Conservation (phyloP, 2,797 vertebrate genomes). For the Takifugu rubripes region DNA sequence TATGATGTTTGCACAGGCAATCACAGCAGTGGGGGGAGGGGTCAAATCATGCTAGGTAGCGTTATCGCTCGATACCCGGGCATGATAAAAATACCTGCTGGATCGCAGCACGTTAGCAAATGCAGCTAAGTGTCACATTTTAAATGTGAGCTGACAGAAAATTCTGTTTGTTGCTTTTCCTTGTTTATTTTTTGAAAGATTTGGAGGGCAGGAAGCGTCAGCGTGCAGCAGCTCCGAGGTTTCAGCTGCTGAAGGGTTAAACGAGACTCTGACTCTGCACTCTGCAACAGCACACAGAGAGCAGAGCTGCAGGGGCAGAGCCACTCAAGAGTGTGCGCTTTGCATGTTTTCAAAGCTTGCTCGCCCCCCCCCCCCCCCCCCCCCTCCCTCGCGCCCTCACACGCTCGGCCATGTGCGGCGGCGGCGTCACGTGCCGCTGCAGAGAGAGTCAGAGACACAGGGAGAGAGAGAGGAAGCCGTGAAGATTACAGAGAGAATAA, state of each 20-base stretch:
- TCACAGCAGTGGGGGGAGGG: no score
- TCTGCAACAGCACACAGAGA: conserved; percentile 36
- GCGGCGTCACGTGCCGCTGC: conserved; percentile 78
- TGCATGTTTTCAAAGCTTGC: conserved; percentile 70
- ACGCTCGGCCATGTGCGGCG: conserved; percentile 78
- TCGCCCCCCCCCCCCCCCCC: conserved; percentile 35
- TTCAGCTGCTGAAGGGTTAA: conserved; percentile 59
- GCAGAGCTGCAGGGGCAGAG: conserved; percentile 13
- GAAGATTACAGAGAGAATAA: conserved; percentile 34
- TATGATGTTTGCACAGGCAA: no score
- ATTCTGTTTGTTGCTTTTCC: no score
- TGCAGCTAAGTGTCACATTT: no score
- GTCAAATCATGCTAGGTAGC: no score
- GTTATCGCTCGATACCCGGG: no score
- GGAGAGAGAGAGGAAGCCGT: conserved; percentile 20
- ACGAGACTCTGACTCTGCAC: conserved; percentile 61
- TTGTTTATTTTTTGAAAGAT: no score
- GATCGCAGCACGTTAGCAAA: no score
- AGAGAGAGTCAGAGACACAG: conserved; percentile 63
- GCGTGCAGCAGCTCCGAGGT: not conserved
- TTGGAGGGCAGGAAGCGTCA: no score
- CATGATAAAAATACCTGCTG: no score
- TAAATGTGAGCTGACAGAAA: no score
- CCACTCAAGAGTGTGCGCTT: conserved; percentile 42
- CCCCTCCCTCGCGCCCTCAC: conserved; percentile 58